Evolutionary conservation across 2,797 vertebrate species (phyloP).

Genomic region (Pitangus sulphuratus): DNA sequence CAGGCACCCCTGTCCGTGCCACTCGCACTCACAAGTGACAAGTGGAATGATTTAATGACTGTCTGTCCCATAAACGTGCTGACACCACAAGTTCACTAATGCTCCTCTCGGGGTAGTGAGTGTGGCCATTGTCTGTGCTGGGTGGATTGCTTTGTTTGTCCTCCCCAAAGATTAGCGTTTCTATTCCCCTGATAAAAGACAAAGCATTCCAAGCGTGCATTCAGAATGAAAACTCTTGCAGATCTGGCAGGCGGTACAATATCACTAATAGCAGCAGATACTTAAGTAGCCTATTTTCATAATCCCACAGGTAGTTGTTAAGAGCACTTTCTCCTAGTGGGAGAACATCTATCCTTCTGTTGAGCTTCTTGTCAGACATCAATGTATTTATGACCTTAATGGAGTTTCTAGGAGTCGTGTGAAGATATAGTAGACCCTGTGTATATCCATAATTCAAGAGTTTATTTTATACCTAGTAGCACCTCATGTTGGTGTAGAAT

Average conservation of each 20-base stretch:
- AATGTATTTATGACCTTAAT: slow-evolving; percentile 66
- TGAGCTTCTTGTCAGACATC: slow-evolving; percentile 54
- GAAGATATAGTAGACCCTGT: neutral
- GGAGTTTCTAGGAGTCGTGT: slow-evolving; percentile 13
- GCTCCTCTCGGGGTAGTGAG: neutral
- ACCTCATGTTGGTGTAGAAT: neutral
- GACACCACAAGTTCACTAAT: neutral
- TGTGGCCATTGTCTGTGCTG: neutral
- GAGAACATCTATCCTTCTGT: slow-evolving; percentile 31
- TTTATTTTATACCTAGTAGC: neutral
- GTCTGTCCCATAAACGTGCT: neutral
- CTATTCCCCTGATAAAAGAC: slow-evolving; percentile 11
- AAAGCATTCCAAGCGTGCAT: neutral
- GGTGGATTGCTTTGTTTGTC: neutral
- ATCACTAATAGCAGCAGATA: slow-evolving; percentile 57
- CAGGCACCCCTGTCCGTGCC: neutral
- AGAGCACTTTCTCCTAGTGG: slow-evolving; percentile 52
- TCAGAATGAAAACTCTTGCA: neutral
- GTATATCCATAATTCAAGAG: neutral
- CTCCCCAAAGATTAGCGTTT: slow-evolving; percentile 3
- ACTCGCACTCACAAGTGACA: neutral
- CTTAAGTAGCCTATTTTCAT: slow-evolving; percentile 61
- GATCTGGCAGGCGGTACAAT: slow-evolving; percentile 5
- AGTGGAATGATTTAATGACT: neutral
- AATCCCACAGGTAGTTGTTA: slow-evolving; percentile 64